Evolutionary conservation across 2,797 vertebrate species (phyloP).

Genomic region (Propithecus deckenii): DNA sequence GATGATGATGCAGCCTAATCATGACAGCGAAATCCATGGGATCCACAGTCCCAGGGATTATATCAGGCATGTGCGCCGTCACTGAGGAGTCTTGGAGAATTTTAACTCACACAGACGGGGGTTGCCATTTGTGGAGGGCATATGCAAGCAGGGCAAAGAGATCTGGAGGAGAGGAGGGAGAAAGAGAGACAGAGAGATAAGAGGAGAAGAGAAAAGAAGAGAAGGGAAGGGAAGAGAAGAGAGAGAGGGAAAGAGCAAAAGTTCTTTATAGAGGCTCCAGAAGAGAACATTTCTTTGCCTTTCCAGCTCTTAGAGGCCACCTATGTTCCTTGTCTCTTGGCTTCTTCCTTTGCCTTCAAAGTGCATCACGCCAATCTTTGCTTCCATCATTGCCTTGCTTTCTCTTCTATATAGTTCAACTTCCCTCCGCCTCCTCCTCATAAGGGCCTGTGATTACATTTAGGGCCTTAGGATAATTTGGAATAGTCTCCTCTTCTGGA

Average conservation of each 20-base stretch:
- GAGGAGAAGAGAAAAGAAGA: no score
- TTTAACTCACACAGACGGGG: neutral
- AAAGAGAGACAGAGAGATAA: neutral
- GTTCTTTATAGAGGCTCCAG: neutral
- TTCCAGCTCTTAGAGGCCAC: neutral
- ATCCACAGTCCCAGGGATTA: neutral
- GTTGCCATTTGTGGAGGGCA: neutral
- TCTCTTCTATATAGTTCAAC: neutral
- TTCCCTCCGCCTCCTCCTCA: neutral
- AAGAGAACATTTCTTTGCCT: neutral
- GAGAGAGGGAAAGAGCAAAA: no score
- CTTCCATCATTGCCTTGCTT: neutral
- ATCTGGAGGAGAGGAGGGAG: no score
- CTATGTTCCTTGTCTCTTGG: fast-evolving
- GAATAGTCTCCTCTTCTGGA: neutral
- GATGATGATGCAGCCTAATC: neutral
- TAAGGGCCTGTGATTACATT: neutral
- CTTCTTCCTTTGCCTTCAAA: neutral
- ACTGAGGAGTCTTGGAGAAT: neutral
- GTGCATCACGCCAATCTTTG: neutral
- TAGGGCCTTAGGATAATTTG: neutral
- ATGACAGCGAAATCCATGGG: neutral
- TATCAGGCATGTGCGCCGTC: neutral
- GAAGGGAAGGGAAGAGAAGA: no score
- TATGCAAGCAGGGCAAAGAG: neutral